Evolutionary conservation across 2,797 vertebrate genomes (phyloP).

Genomic region (Silurus aristotelis): DNA sequence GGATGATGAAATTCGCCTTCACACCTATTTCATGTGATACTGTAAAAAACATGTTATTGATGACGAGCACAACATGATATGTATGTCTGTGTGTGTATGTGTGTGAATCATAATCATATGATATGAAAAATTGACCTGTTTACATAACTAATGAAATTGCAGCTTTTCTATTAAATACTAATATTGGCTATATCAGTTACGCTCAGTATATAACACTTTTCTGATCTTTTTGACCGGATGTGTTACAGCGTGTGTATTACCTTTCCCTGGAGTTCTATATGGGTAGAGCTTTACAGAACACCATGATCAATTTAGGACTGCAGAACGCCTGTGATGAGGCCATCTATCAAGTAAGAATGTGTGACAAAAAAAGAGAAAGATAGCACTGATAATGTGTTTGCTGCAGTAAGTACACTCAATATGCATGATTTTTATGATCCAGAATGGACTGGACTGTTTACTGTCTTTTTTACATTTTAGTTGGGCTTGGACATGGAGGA

Average conservation of each 20-base stretch:
- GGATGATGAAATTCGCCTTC: not conserved
- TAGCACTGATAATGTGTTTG: not conserved
- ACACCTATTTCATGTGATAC: not conserved
- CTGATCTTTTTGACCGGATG: not conserved
- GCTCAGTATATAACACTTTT: not conserved
- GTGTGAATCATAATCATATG: not conserved
- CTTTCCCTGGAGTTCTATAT: conserved; percentile 98
- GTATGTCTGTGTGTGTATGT: too few relatives aligned
- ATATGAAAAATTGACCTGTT: not conserved
- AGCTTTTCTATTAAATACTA: not conserved
- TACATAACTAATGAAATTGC: not conserved
- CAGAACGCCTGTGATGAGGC: conserved; percentile 96
- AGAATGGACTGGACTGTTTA: not conserved
- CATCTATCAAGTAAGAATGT: conserved; percentile 87
- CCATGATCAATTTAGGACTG: conserved; percentile 96
- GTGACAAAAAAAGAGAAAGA: not conserved
- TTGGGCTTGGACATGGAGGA: conserved; percentile 96
- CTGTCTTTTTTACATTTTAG: conserved; percentile 62
- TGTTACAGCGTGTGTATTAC: conserved; percentile 90
- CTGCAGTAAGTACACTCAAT: not conserved
- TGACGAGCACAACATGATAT: too few relatives aligned
- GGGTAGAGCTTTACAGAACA: conserved; percentile 93
- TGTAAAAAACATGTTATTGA: too few relatives aligned
- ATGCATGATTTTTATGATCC: not conserved
- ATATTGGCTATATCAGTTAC: not conserved